phyloP scores from a whole-genome alignment of 2,888 invertebrate species.

The Agrotis ipsilon region DNA sequence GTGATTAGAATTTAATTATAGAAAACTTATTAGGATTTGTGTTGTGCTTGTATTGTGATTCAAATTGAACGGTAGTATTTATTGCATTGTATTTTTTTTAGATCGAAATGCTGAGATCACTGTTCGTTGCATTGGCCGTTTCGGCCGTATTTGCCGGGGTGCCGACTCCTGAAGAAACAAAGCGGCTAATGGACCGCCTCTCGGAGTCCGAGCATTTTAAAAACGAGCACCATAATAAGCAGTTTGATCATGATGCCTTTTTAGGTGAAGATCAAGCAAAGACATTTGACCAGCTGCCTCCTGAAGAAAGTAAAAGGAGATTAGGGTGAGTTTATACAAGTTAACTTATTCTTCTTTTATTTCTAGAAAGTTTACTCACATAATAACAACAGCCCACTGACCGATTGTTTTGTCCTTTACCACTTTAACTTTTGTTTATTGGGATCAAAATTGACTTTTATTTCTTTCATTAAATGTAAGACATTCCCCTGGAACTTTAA shows the following conservation, averaged over 20 bases:
- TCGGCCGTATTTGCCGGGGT: constrained; percentile 89
- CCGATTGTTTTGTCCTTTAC: too few relatives aligned
- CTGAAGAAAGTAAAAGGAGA: constrained; percentile 98
- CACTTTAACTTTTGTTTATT: too few relatives aligned
- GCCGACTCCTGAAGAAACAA: constrained; percentile 94
- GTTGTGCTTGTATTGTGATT: constrained; percentile 16
- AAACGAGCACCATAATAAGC: constrained; percentile 95
- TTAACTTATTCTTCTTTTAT: background rate
- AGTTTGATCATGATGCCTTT: constrained; percentile 99
- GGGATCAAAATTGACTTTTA: too few relatives aligned
- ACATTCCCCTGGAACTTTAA: background rate
- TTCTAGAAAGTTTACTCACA: background rate
- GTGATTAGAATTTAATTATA: constrained; percentile 9
- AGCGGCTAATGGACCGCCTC: constrained; percentile 93
- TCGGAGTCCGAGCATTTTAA: constrained; percentile 95
- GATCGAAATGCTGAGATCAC: constrained; percentile 80
- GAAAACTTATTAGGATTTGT: background rate
- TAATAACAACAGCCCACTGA: too few relatives aligned
- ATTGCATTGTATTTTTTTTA: constrained; percentile 52
- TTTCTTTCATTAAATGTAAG: background rate
- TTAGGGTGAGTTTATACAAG: constrained; percentile 92
- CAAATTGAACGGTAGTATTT: constrained; percentile 1
- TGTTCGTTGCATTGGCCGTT: constrained; percentile 82
- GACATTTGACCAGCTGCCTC: constrained; percentile 97
- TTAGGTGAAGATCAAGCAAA: constrained; percentile 98